Percentiles rank a stretch among this genome's conserved stretches.
These are phyloP conservation scores for Carabus problematicus DNA, from an alignment of 2,888 invertebrate genomes.

Conservation along the genomic window DNA sequence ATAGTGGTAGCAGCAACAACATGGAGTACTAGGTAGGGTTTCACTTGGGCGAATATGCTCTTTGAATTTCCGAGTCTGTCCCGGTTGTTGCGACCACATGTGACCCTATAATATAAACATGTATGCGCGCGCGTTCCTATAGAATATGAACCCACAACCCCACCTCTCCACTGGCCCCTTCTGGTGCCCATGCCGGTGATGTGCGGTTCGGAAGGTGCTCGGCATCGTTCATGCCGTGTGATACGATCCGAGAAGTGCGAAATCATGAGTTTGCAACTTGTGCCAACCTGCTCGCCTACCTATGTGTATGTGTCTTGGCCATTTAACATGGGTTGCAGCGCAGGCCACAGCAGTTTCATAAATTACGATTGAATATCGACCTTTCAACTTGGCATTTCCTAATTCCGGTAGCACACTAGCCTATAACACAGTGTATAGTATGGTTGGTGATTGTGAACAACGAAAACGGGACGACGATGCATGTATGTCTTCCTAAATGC, in stretches of 20 bases:
- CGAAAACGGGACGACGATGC: no score
- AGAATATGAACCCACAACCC: constrained; percentile 3
- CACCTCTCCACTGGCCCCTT: not conserved
- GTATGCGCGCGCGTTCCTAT: constrained; percentile 14
- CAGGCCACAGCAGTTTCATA: no score
- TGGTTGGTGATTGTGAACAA: no score
- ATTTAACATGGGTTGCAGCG: no score
- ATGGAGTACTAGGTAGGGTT: not conserved
- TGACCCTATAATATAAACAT: constrained; percentile 32
- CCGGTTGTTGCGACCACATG: constrained; percentile 26
- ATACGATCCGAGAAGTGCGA: constrained; percentile 9
- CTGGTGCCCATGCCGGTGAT: not conserved
- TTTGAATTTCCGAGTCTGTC: constrained; percentile 27
- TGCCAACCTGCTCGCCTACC: no score
- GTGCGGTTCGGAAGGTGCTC: constrained; percentile 12
- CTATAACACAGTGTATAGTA: no score
- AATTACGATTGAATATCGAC: no score
- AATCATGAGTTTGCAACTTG: constrained; percentile 14
- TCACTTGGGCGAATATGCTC: constrained; percentile 20
- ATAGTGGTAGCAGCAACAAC: not conserved
- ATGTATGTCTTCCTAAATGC: no score
- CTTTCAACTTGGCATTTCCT: no score
- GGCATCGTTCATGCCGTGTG: constrained; percentile 15
- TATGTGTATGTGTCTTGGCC: no score
- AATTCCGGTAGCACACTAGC: no score